Percentiles rank a stretch among this genome's conserved stretches.
Evolutionary conservation across 2,113 vertebrate genomes (phyloP).

Genomic region (Meriones unguiculatus): DNA sequence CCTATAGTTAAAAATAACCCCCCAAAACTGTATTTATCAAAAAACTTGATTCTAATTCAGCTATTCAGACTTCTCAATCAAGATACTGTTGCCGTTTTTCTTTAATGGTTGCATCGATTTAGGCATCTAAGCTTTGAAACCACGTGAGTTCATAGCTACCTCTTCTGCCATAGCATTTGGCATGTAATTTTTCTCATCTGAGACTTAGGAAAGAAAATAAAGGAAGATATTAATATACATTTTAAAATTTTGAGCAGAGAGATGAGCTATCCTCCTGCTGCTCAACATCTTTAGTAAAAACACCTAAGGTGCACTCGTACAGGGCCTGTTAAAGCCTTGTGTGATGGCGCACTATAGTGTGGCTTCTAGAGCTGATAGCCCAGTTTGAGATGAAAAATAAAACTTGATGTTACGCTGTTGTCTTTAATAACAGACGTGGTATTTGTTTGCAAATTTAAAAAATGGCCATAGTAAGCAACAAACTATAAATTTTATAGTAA

Average conservation of each 20-base stretch:
- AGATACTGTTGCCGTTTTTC: not conserved
- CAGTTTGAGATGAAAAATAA: constrained; percentile 31
- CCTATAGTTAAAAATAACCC: not conserved
- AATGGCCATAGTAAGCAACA: not conserved
- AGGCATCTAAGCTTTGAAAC: constrained; percentile 9
- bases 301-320: not conserved
- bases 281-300: not conserved
- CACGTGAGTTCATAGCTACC: not conserved
- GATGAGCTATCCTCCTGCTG: not conserved
- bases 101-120: not conserved
- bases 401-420: not conserved
- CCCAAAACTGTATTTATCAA: not conserved
- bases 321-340: not conserved
- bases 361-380: not conserved
- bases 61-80: not conserved
- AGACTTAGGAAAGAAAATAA: constrained; percentile 6
- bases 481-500: constrained; percentile 35
- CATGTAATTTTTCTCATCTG: not conserved
- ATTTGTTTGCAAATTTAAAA: constrained; percentile 66
- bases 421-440: constrained; percentile 1
- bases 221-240: not conserved
- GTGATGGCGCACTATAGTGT: not conserved
- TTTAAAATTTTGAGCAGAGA: not conserved
- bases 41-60: constrained; percentile 24
- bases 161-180: not conserved